Evolutionary conservation across 2,113 vertebrate species (phyloP).

Genomic region (Pseudonaja textilis): DNA sequence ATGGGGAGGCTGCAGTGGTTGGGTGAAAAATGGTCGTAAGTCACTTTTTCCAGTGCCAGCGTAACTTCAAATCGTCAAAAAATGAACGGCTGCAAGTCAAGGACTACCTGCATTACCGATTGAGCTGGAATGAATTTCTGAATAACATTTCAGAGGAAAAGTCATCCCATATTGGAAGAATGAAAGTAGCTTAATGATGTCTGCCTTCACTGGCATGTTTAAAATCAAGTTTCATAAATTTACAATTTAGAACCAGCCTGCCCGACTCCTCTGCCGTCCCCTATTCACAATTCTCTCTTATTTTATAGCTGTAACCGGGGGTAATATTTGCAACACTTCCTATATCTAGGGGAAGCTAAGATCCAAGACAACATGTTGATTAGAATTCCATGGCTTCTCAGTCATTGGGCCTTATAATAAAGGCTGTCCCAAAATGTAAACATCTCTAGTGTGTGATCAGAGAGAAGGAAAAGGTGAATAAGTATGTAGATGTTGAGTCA

Average conservation of each 20-base stretch:
- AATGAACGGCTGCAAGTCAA: too few relatives aligned
- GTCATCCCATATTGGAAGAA: not conserved
- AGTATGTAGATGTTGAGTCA: slow-evolving; percentile 2
- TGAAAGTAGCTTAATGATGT: not conserved
- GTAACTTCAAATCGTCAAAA: too few relatives aligned
- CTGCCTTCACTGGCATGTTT: not conserved
- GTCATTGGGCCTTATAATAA: not conserved
- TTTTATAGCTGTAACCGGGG: not conserved
- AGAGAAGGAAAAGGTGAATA: not conserved
- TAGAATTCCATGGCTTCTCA: not conserved
- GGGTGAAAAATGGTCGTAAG: too few relatives aligned
- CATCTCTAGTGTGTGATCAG: not conserved
- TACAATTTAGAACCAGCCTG: not conserved
- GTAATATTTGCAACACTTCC: not conserved
- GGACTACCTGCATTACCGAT: too few relatives aligned
- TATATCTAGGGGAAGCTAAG: not conserved
- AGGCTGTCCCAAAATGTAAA: not conserved
- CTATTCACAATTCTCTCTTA: not conserved
- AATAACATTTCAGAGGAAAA: not conserved
- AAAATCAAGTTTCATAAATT: not conserved
- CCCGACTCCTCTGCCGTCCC: not conserved
- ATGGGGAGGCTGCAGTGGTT: too few relatives aligned
- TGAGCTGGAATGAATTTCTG: not conserved
- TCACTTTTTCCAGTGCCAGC: too few relatives aligned
- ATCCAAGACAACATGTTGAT: not conserved